Percentiles rank a stretch among this genome's conserved stretches.
Conservation (phyloP, 2,888 invertebrate species). For the Rhorus exstirpatorius region DNA sequence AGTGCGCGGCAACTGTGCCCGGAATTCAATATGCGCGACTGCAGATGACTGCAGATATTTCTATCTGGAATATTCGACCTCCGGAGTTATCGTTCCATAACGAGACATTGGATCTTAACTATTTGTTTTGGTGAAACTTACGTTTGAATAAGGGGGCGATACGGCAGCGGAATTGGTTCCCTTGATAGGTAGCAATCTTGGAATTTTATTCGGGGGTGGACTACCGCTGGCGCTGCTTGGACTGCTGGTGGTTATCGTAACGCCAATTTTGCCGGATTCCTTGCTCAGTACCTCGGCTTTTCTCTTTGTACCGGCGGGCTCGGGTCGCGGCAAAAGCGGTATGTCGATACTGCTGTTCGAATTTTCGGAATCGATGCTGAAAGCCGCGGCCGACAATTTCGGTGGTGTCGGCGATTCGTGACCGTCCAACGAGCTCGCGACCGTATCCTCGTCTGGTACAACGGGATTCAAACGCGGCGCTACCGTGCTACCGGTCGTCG, state of each 20-base stretch:
- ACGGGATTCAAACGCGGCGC: conserved; percentile 83
- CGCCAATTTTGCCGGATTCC: conserved; percentile 96
- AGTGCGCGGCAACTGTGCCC: too few relatives aligned
- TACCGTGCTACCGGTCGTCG: conserved; percentile 81
- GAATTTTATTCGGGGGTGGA: conserved; percentile 87
- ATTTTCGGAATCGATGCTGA: conserved; percentile 87
- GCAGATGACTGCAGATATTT: too few relatives aligned
- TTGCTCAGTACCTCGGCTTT: conserved; percentile 95
- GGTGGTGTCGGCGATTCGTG: conserved; percentile 85
- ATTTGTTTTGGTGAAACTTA: conserved; percentile 69
- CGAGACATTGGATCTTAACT: too few relatives aligned
- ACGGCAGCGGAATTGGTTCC: conserved; percentile 78
- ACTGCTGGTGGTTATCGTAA: conserved; percentile 93
- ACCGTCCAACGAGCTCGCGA: conserved; percentile 85
- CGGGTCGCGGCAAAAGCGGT: conserved; percentile 87
- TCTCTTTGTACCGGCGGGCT: conserved; percentile 91
- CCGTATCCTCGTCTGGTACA: conserved; percentile 86
- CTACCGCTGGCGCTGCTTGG: conserved; percentile 86
- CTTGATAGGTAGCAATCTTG: conserved; percentile 85
- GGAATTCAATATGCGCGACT: too few relatives aligned
- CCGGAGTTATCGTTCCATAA: too few relatives aligned
- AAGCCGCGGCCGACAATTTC: conserved; percentile 81
- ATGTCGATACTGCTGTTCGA: conserved; percentile 89
- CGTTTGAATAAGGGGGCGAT: conserved; percentile 83
- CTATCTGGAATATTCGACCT: too few relatives aligned